Base-by-base conservation (phyloP, 2,888 invertebrate species). In the Drosophila mayaguana region DNA sequence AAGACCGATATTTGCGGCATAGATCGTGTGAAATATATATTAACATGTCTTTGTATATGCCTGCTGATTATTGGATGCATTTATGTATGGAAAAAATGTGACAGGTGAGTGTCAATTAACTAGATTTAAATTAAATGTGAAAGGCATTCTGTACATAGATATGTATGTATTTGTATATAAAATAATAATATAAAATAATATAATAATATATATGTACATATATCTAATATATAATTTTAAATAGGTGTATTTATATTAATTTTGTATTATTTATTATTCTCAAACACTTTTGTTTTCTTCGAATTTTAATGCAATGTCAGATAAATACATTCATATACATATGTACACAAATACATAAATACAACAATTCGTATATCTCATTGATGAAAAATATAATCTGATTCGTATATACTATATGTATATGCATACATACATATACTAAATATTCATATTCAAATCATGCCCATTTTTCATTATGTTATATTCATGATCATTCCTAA, bases 1-100 rank as follows among this genome's bases (percentile, higher is more conserved):
- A 75, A 75, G 28, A 91, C 92, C 43, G 90, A 91, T 73, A 83
- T 91, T 71, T 91, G 91, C 62, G 84, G 80, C 56, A 81, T 89
- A 48, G 80, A 75, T 61, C 78, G 64, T 28, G 60, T 81, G 5
- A 91, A 89, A 75, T 90, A 83, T 64, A 25, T 86, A 22, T 69
- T 71, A 48, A 78, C 88, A 0, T 83, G 81, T 22, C 22, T 75
- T n/a, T 67, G 54, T 56, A 77, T 82, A 38, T 54, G 79, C n/a
- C 18, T 81, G 38, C 55, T 92, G 22, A 54, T 89, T 57, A 54
- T 62, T 28, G 79, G 76, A 53, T 76, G 77, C 20, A 12, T 88
- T 34, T 88, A 80, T 57, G 68, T 90, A 28, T 73, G 79, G 75
- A 66, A 70, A 34, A 88, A 82, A 65, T 85, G 83, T 71, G 75